Evolutionary conservation across 2,797 vertebrate genomes (phyloP).

Genomic region (Thalassophryne amazonica): DNA sequence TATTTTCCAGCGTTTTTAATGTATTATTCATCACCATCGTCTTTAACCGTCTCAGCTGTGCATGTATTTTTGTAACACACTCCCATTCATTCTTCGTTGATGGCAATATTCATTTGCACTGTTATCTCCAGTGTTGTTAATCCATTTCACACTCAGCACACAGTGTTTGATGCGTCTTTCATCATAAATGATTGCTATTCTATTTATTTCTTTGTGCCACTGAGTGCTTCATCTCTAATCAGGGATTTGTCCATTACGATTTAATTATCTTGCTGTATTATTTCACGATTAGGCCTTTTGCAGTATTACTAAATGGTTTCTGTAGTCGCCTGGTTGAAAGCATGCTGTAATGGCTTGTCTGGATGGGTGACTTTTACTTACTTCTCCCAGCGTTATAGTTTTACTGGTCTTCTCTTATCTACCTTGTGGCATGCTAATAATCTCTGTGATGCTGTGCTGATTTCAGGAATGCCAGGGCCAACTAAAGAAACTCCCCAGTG

Average conservation of each 20-base stretch:
- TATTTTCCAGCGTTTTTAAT: constrained; percentile 62
- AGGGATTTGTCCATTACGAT: constrained; percentile 26
- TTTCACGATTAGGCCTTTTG: constrained; percentile 21
- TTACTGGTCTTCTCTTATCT: constrained; percentile 39
- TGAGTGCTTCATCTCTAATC: constrained; percentile 36
- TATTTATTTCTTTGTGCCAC: constrained; percentile 20
- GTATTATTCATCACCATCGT: constrained; percentile 61
- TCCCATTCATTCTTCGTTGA: constrained; percentile 40
- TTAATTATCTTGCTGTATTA: constrained; percentile 31
- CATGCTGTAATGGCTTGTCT: constrained; percentile 27
- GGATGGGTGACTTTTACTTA: constrained; percentile 33
- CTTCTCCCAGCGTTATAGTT: constrained; percentile 33
- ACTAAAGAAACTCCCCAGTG: constrained; percentile 29
- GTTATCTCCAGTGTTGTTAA: constrained; percentile 45
- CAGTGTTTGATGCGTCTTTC: constrained; percentile 20
- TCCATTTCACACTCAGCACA: constrained; percentile 29
- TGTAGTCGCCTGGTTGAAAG: constrained; percentile 13
- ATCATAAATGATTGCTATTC: constrained; percentile 19
- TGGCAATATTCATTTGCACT: constrained; percentile 26
- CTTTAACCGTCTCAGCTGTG: constrained; percentile 40
- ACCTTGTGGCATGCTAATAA: constrained; percentile 50
- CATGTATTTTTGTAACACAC: constrained; percentile 31
- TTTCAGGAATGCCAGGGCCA: constrained; percentile 63
- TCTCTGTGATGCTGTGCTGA: constrained; percentile 47
- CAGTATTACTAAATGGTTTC: background rate